Evolutionary conservation across 2,797 vertebrate genomes (phyloP).

Genomic region (Chiroxiphia lanceolata): DNA sequence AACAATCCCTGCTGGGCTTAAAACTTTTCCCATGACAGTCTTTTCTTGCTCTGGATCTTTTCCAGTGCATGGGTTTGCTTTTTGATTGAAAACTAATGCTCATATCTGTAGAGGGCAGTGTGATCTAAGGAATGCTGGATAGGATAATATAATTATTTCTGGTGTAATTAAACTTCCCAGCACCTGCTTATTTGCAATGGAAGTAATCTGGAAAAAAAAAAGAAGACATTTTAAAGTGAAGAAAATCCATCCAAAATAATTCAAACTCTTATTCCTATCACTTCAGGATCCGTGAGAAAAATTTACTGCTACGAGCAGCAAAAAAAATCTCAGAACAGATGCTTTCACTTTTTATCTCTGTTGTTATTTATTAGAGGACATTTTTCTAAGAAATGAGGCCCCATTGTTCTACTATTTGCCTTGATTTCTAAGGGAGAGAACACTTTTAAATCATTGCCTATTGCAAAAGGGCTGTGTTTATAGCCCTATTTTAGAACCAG

Average conservation of each 20-base stretch:
- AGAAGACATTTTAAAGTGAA: neutral
- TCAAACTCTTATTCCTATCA: neutral
- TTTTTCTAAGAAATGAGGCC: neutral
- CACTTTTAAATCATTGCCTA: neutral
- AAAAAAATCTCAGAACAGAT: neutral
- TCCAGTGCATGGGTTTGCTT: neutral
- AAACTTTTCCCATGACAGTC: too few species aligned
- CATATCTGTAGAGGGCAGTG: constrained; percentile 35
- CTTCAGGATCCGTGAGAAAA: neutral
- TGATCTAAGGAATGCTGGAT: neutral
- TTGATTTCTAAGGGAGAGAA: neutral
- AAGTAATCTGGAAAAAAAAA: neutral
- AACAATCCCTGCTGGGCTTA: neutral
- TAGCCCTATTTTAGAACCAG: neutral
- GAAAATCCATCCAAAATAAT: neutral
- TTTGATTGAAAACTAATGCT: neutral
- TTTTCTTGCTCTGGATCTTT: neutral
- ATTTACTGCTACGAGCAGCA: neutral
- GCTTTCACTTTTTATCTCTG: neutral
- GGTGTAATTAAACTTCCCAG: neutral
- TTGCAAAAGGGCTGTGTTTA: neutral
- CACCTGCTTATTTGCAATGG: neutral
- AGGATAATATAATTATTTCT: neutral
- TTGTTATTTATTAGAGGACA: neutral
- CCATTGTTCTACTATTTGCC: neutral